Evolutionary conservation across 1,140 invertebrate genomes (phyloP), one percentile per base, ranked within the genome.

Genomic region (Homarus americanus): DNA sequence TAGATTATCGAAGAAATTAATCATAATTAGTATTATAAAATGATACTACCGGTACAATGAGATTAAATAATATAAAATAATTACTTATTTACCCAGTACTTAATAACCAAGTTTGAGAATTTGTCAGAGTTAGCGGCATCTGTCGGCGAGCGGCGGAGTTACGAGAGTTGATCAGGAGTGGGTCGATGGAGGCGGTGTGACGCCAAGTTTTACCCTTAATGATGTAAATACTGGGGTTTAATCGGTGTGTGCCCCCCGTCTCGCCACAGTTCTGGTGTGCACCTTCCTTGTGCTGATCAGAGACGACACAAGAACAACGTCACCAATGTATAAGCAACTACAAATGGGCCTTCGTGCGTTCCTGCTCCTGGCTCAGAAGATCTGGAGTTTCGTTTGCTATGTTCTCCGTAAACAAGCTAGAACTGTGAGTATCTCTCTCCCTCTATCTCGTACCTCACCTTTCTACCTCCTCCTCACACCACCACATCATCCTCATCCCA

Each of bases 331-430:
- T 96, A 98, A 98, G 95, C 97, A 97, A 96, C 96, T 98, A 96
- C 97, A 98, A 96, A 98, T 98, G 97, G 97, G 98, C 96, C 97
- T 99, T 95, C 96, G 97, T 96, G 97, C 97, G 95, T 98, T 98
- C 95, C 96, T 98, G 95, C 96, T 98, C 94, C 96, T 98, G 94
- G 97, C 98, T 94, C 98, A 98, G 94, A 98, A 98, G 96, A 97
- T 99, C 95, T 99, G 98, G 98, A 98, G 97, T 96, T 99, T 98
- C 96, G 96, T 99, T 95, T 98, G 97, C 96, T 99, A 98, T 96
- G 97, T 98, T 95, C 96, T 98, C 94, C 97, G 97, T 96, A 98
- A 98, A 95, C 97, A 99, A 96, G 97, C 97, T 95, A 96, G 98
- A 96, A 96, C 97, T 95, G 98, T 99, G 96, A 97, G 97, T 76